Percentiles rank a stretch among this genome's conserved stretches.
Evolutionary conservation across 1,140 invertebrate species (phyloP).

Genomic region (Helicoverpa zea): DNA sequence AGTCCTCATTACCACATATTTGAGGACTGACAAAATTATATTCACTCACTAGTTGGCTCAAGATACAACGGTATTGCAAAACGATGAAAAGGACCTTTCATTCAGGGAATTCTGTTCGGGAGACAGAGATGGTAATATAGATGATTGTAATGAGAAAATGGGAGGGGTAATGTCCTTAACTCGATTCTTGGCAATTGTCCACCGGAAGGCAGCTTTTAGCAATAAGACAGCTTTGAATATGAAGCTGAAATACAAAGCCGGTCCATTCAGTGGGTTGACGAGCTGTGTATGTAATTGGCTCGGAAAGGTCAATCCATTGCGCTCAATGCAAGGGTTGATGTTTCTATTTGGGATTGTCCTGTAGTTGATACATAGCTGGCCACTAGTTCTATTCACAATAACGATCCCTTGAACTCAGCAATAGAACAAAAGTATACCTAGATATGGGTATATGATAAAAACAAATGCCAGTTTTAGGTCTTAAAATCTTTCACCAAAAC

Average conservation of each 20-base stretch:
- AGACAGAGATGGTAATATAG: slow-evolving; percentile 64
- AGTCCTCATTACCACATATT: slow-evolving; percentile 65
- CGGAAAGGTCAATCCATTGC: slow-evolving; percentile 65
- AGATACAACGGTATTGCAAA: slow-evolving; percentile 78
- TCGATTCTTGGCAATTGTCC: slow-evolving; percentile 84
- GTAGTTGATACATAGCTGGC: neutral
- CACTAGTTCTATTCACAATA: neutral
- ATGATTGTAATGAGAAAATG: slow-evolving; percentile 48
- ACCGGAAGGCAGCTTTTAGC: slow-evolving; percentile 80
- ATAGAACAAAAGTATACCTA: too few relatives aligned
- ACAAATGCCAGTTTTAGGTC: too few relatives aligned
- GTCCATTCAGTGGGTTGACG: slow-evolving; percentile 72
- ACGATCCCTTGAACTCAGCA: too few relatives aligned
- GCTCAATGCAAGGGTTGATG: slow-evolving; percentile 43
- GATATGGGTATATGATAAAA: too few relatives aligned
- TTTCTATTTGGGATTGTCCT: slow-evolving; percentile 27
- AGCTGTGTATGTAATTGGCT: slow-evolving; percentile 62
- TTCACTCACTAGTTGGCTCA: slow-evolving; percentile 79
- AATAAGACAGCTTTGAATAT: slow-evolving; percentile 74
- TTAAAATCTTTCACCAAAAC: too few relatives aligned
- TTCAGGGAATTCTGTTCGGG: slow-evolving; percentile 78
- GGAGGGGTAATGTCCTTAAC: slow-evolving; percentile 64
- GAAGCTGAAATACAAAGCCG: slow-evolving; percentile 80
- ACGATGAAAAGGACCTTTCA: slow-evolving; percentile 78
- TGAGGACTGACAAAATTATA: slow-evolving; percentile 73